phyloP scores from a whole-genome alignment of 2,888 invertebrate species.

The Aleiodes testaceus region DNA sequence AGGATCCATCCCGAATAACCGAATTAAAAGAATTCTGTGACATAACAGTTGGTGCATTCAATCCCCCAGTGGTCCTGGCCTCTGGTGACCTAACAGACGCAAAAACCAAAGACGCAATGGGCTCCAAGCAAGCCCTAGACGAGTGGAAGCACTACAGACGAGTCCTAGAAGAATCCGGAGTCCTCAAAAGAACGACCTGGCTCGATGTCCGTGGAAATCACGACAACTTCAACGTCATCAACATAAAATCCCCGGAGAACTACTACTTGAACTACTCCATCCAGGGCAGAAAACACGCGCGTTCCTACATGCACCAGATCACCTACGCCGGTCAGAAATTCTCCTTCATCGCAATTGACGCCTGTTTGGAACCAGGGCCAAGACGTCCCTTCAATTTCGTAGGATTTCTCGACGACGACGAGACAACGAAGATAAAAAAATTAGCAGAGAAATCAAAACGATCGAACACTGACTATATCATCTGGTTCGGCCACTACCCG shows the following conservation, averaged over 20 bases:
- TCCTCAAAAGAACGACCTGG: constrained; percentile 84
- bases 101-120: constrained; percentile 84
- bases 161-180: constrained; percentile 80
- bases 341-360: constrained; percentile 91
- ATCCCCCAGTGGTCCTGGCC: constrained; percentile 85
- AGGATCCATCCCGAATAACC: constrained; percentile 82
- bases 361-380: constrained; percentile 89
- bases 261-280: constrained; percentile 86
- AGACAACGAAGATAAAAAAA: constrained; percentile 76
- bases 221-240: constrained; percentile 91
- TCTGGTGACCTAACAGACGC: constrained; percentile 92
- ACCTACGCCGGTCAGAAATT: constrained; percentile 77
- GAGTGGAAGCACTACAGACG: constrained; percentile 89
- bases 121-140: constrained; percentile 85
- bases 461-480: constrained; percentile 76
- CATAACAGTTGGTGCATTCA: constrained; percentile 81
- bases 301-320: constrained; percentile 83
- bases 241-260: constrained; percentile 81
- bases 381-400: constrained; percentile 93
- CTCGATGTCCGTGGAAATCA: constrained; percentile 94
- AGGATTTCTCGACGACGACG: constrained; percentile 79
- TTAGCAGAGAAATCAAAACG: constrained; percentile 76
- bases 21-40: constrained; percentile 88
- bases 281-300: constrained; percentile 81
- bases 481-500: constrained; percentile 94